Evolutionary conservation across 2,113 vertebrate species (phyloP).

Genomic region (Neodontobutis hainanensis): DNA sequence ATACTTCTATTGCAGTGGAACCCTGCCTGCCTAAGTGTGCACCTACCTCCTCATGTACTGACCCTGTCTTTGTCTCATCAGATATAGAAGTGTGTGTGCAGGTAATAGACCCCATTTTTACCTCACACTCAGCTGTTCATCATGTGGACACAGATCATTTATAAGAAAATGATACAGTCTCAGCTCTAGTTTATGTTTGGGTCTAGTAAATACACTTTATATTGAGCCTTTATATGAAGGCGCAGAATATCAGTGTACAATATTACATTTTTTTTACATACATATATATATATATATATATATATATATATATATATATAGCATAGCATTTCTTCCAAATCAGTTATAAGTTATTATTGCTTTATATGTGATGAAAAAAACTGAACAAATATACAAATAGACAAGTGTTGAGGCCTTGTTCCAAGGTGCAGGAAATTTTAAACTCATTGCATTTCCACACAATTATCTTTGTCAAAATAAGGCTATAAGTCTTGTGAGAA

Average conservation of each 20-base stretch:
- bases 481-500: neutral
- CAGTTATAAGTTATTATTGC: no score
- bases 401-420: neutral
- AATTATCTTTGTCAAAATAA: neutral
- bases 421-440: neutral
- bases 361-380: no score
- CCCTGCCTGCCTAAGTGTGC: neutral
- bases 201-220: no score
- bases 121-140: neutral
- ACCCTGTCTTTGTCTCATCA: neutral
- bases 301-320: no score
- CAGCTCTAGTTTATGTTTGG: no score
- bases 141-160: neutral
- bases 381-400: no score
- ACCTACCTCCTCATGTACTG: constrained; percentile 1
- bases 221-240: no score
- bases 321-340: no score
- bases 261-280: no score
- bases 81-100: neutral
- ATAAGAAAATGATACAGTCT: neutral
- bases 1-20: neutral
- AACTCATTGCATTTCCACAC: neutral
- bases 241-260: no score
- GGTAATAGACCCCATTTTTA: neutral
- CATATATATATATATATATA: no score